Evolutionary conservation across 2,888 invertebrate species (phyloP).

Genomic region (Platycheirus rosarum): DNA sequence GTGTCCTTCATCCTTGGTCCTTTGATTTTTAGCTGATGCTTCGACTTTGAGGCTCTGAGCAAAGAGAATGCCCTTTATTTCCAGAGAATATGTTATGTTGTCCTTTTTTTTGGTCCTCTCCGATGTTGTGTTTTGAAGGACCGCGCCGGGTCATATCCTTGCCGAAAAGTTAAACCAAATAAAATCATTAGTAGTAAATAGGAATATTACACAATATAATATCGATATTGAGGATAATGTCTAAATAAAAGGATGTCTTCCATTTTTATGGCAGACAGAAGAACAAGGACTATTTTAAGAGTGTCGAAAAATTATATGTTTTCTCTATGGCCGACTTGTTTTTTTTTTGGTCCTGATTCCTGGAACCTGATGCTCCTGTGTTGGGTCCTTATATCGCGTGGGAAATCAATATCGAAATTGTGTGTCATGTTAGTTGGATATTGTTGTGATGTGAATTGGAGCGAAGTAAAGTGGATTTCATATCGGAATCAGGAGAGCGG

Average conservation of each 20-base stretch:
- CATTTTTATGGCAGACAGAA: slow-evolving; percentile 20
- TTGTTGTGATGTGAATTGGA: slow-evolving; percentile 73
- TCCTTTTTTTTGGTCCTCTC: slow-evolving; percentile 31
- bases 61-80: slow-evolving; percentile 44
- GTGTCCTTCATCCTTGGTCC: slow-evolving; percentile 18
- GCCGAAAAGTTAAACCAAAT: slow-evolving; percentile 69
- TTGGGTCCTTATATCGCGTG: slow-evolving; percentile 64
- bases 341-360: neutral
- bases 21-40: slow-evolving; percentile 27
- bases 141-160: slow-evolving; percentile 39
- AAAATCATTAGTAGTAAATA: slow-evolving; percentile 70
- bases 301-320: slow-evolving; percentile 37
- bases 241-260: slow-evolving; percentile 65
- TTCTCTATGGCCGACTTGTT: slow-evolving; percentile 9
- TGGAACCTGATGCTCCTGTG: slow-evolving; percentile 19
- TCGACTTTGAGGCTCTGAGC: slow-evolving; percentile 8
- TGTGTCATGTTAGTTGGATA: slow-evolving; percentile 66
- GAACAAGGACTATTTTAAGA: slow-evolving; percentile 22
- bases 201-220: slow-evolving; percentile 68
- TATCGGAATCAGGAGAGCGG: slow-evolving; percentile 20
- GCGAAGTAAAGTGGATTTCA: slow-evolving; percentile 68
- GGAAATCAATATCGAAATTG: slow-evolving; percentile 73
- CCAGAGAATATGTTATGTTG: slow-evolving; percentile 38
- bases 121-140: slow-evolving; percentile 16
- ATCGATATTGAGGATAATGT: slow-evolving; percentile 69